Evolutionary conservation across 2,888 invertebrate genomes (phyloP).

Genomic region (Lacanobia wlatinum): DNA sequence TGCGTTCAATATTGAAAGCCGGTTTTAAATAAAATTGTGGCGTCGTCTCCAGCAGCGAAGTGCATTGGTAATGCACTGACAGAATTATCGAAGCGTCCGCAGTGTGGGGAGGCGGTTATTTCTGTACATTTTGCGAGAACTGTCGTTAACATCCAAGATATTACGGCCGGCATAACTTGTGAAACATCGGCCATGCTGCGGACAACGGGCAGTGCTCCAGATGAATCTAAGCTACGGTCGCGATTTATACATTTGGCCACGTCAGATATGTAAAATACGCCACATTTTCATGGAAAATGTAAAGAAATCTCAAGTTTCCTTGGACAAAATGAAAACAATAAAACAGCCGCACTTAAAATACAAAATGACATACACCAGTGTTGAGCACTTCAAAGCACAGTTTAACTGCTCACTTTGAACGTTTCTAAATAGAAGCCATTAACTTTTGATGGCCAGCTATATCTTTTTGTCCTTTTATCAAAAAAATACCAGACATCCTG

Average conservation of each 20-base stretch:
- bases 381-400: slow-evolving; percentile 73
- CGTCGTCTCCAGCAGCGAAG: slow-evolving; percentile 84
- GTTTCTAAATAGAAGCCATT: slow-evolving; percentile 71
- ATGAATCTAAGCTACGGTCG: slow-evolving; percentile 34
- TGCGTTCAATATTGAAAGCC: slow-evolving; percentile 73
- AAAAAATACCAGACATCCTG: slow-evolving; percentile 58
- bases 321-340: slow-evolving; percentile 20
- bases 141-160: slow-evolving; percentile 79
- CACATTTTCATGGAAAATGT: not conserved
- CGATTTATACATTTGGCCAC: slow-evolving; percentile 20
- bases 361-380: slow-evolving; percentile 70
- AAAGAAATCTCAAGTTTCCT: slow-evolving; percentile 5
- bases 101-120: slow-evolving; percentile 85
- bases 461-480: slow-evolving; percentile 61
- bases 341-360: slow-evolving; percentile 46
- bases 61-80: slow-evolving; percentile 86
- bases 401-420: slow-evolving; percentile 74
- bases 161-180: slow-evolving; percentile 77
- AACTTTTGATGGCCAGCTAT: slow-evolving; percentile 68
- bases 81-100: slow-evolving; percentile 82
- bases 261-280: not conserved
- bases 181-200: slow-evolving; percentile 69
- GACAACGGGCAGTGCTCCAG: slow-evolving; percentile 69
- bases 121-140: slow-evolving; percentile 87
- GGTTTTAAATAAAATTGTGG: slow-evolving; percentile 80